These are phyloP conservation scores for Nomada goodeniana DNA, from an alignment of 2,888 invertebrate genomes.

Conservation along the genomic window DNA sequence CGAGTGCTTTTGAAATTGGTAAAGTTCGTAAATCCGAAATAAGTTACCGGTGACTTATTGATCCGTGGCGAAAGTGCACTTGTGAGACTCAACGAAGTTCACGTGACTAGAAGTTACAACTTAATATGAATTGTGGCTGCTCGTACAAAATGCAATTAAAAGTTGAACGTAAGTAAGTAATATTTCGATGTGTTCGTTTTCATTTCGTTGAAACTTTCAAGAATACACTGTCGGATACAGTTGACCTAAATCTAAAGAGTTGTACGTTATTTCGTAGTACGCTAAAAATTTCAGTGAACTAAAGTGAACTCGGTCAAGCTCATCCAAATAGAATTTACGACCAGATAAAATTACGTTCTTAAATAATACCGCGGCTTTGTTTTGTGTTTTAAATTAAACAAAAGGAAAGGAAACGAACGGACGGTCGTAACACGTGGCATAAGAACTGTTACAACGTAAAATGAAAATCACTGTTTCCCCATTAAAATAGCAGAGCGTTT, in stretches of 20 bases:
- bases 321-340: constrained; percentile 36
- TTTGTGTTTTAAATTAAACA: neutral
- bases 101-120: neutral
- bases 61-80: constrained; percentile 23
- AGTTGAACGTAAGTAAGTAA: constrained; percentile 24
- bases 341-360: constrained; percentile 25
- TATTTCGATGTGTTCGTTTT: constrained; percentile 38
- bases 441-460: neutral
- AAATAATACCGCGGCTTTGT: constrained; percentile 16
- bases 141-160: constrained; percentile 39
- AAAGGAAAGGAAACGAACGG: neutral
- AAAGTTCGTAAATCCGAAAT: constrained; percentile 23
- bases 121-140: constrained; percentile 28
- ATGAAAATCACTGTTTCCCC: neutral
- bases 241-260: constrained; percentile 40
- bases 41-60: constrained; percentile 17
- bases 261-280: constrained; percentile 34
- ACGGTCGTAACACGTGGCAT: neutral
- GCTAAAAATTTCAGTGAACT: constrained; percentile 45
- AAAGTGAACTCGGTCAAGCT: constrained; percentile 15
- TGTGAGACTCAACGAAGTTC: neutral
- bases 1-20: neutral
- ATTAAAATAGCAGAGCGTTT: constrained; percentile 20
- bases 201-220: constrained; percentile 39
- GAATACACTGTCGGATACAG: constrained; percentile 29